Evolutionary conservation across 2,113 vertebrate genomes (phyloP).

Genomic region (Clarias gariepinus): DNA sequence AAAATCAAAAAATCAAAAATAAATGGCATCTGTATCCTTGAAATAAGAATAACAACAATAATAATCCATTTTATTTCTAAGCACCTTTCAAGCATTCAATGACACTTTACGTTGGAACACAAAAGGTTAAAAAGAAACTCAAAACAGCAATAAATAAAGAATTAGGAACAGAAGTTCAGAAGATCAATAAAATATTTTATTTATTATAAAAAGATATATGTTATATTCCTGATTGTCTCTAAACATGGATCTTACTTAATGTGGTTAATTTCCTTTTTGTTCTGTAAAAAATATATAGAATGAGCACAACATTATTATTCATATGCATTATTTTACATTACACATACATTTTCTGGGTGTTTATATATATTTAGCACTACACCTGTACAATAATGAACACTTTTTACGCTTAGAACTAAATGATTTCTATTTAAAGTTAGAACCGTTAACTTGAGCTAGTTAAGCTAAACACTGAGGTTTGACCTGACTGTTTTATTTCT

Average conservation of each 20-base stretch:
- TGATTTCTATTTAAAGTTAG: not conserved
- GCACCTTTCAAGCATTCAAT: no score
- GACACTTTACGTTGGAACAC: no score
- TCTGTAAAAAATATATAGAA: not conserved
- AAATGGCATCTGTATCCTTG: not conserved
- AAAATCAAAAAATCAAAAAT: not conserved
- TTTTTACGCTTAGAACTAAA: not conserved
- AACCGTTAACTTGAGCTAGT: slow-evolving; percentile 2
- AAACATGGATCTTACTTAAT: not conserved
- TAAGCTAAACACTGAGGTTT: not conserved
- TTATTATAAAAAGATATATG: no score
- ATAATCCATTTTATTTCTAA: not conserved
- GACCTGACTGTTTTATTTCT: not conserved
- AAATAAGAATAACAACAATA: not conserved
- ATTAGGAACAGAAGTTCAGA: no score
- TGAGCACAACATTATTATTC: not conserved
- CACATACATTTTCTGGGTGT: not conserved
- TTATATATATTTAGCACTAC: not conserved
- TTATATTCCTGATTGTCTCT: not conserved
- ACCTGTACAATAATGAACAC: not conserved
- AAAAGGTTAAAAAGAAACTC: no score
- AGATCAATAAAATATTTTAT: no score
- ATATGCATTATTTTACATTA: not conserved
- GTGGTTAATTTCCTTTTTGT: not conserved
- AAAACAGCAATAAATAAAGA: no score